Conservation (phyloP, 2,113 vertebrate genomes). For the Oceanites oceanicus region DNA sequence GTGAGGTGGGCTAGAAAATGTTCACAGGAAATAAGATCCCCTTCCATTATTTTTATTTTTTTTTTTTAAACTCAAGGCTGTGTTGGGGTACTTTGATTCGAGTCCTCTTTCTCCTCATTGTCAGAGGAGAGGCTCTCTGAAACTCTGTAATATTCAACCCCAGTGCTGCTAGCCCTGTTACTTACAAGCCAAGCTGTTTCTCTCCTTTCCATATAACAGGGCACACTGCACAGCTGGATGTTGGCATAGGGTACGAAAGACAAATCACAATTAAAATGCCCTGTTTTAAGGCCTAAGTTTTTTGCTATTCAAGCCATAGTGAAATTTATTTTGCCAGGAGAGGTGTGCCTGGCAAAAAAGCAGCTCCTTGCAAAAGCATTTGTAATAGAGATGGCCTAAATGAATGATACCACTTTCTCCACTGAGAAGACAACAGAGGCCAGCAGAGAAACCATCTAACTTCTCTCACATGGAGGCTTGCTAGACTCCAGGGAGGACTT, state of each 20-base stretch:
- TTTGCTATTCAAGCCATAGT: not conserved
- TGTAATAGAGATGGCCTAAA: not conserved
- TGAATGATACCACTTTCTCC: not conserved
- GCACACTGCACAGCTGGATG: not conserved
- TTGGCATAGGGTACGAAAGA: not conserved
- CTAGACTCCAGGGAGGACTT: not conserved
- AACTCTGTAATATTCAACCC: not conserved
- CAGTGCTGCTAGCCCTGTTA: too few relatives aligned
- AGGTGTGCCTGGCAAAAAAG: not conserved
- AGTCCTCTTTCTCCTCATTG: not conserved
- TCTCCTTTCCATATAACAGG: not conserved
- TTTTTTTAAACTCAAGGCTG: not conserved
- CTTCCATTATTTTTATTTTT: not conserved
- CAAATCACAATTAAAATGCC: accelerated
- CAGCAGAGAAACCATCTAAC: not conserved
- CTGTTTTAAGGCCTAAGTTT: not conserved
- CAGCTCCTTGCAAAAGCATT: not conserved
- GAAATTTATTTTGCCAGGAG: not conserved
- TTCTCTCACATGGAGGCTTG: not conserved
- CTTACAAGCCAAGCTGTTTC: not conserved
- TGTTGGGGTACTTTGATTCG: not conserved
- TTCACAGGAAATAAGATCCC: not conserved
- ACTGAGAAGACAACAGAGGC: not conserved
- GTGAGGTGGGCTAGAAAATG: not conserved
- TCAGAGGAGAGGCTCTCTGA: not conserved